A percentile compares a stretch with the other conserved stretches of the same genome.
Conservation (phyloP, 1,140 invertebrate species). For the Microplitis demolitor region DNA sequence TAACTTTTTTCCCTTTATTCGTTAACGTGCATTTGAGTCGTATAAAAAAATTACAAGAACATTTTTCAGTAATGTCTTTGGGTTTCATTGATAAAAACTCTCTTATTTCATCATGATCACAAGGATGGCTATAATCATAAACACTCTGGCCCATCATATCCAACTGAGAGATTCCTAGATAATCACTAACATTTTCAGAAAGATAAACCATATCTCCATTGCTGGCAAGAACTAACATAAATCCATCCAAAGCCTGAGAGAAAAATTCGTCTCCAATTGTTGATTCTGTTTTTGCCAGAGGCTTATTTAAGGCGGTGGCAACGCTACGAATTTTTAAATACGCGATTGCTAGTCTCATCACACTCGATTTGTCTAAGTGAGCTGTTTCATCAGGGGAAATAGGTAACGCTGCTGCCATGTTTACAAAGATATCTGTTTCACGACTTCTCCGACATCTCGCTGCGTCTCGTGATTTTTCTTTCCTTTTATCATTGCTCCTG, state of each 20-base stretch:
- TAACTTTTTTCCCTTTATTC: conserved; percentile 87
- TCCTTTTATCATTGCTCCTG: conserved; percentile 94
- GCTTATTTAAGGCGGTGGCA: conserved; percentile 63
- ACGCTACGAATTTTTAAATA: conserved; percentile 86
- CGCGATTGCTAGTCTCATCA: conserved; percentile 92
- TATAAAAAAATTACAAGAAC: conserved; percentile 72
- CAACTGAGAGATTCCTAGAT: conserved; percentile 90
- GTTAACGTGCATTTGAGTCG: conserved; percentile 91
- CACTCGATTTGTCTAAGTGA: conserved; percentile 93
- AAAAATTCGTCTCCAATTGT: conserved; percentile 65
- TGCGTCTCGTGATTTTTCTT: conserved; percentile 95
- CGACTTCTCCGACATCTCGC: conserved; percentile 88
- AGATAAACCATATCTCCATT: conserved; percentile 91
- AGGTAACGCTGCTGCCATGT: conserved; percentile 83
- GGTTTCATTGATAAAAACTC: conserved; percentile 73
- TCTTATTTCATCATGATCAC: conserved; percentile 90
- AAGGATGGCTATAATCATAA: conserved; percentile 92
- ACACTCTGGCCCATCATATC: conserved; percentile 93
- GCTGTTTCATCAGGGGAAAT: conserved; percentile 76
- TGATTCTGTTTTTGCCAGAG: conserved; percentile 51
- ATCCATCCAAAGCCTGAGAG: conserved; percentile 85
- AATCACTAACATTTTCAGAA: conserved; percentile 88
- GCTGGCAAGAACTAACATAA: conserved; percentile 81
- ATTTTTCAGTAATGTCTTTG: conserved; percentile 49
- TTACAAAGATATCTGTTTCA: conserved; percentile 92